Percentiles rank a stretch among this genome's conserved stretches.
phyloP scores from a whole-genome alignment of 2,888 invertebrate genomes.

The Ormyrus labotus region DNA sequence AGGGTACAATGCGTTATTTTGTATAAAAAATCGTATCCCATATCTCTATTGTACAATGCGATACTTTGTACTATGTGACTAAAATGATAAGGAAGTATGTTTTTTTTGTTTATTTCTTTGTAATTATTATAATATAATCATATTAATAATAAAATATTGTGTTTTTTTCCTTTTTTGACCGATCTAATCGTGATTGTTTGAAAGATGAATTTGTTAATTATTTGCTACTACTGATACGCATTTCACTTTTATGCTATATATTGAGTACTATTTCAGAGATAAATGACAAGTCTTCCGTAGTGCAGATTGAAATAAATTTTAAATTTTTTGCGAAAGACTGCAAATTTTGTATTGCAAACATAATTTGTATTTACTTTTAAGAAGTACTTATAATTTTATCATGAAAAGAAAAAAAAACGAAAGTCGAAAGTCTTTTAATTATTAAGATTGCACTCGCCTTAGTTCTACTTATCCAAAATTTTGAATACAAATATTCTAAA shows the following conservation, averaged over 20 bases:
- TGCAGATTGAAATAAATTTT: conserved; percentile 49
- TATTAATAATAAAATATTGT: conserved; percentile 23
- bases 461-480: conserved; percentile 37
- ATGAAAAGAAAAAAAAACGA: conserved; percentile 36
- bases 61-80: conserved; percentile 52
- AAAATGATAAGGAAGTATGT: conserved; percentile 36
- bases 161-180: conserved; percentile 50
- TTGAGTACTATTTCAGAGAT: conserved; percentile 45
- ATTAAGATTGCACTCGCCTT: conserved; percentile 38
- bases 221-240: conserved; percentile 24
- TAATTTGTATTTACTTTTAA: conserved; percentile 46
- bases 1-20: conserved; percentile 54
- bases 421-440: conserved; percentile 26
- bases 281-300: conserved; percentile 54
- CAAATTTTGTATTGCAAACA: conserved; percentile 49
- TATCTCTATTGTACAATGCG: conserved; percentile 46
- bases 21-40: conserved; percentile 50
- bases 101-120: conserved; percentile 53
- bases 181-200: conserved; percentile 49
- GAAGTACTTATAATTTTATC: conserved; percentile 55
- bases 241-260: conserved; percentile 31
- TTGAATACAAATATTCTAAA: conserved; percentile 39
- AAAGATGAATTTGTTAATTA: conserved; percentile 32
- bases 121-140: conserved; percentile 47
- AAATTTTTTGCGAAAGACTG: conserved; percentile 54